phyloP scores from a whole-genome alignment of 2,797 vertebrate species.

The Lerista edwardsae region DNA sequence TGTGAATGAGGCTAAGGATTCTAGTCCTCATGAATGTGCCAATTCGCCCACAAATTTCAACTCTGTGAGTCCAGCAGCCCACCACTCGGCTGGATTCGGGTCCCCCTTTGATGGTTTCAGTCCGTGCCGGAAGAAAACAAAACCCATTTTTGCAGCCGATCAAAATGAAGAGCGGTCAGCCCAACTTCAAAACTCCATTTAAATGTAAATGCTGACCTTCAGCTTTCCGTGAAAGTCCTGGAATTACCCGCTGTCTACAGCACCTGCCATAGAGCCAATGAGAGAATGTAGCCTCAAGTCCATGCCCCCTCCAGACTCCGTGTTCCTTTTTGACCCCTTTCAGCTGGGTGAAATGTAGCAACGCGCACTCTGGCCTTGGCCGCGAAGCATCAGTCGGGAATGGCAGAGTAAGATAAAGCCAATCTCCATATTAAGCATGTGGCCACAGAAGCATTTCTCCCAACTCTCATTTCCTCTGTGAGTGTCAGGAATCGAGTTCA shows the following conservation, averaged over 20 bases:
- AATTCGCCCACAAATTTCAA: too few relatives aligned
- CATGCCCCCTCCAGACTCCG: background rate
- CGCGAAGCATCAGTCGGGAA: background rate
- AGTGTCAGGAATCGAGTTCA: background rate
- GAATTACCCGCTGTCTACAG: background rate
- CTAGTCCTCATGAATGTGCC: background rate
- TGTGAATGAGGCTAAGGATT: background rate
- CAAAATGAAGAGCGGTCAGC: fast-evolving
- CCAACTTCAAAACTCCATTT: conserved; percentile 20
- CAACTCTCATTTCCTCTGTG: background rate
- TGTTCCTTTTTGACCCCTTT: background rate
- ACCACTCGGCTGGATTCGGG: fast-evolving
- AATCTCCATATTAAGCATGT: background rate
- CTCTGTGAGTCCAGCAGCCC: too few relatives aligned
- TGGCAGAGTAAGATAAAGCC: background rate
- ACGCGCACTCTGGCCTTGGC: background rate
- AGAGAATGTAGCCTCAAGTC: background rate
- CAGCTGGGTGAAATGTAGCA: fast-evolving
- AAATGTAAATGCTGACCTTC: conserved; percentile 58
- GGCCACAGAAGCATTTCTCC: too few relatives aligned
- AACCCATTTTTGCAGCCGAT: fast-evolving
- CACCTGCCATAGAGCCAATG: too few relatives aligned
- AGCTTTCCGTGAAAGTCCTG: background rate
- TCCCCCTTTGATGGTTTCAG: background rate
- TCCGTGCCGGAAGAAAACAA: fast-evolving